These are phyloP conservation scores for Nixonia krombeini DNA, from an alignment of 1,140 invertebrate genomes.

Conservation along the genomic window DNA sequence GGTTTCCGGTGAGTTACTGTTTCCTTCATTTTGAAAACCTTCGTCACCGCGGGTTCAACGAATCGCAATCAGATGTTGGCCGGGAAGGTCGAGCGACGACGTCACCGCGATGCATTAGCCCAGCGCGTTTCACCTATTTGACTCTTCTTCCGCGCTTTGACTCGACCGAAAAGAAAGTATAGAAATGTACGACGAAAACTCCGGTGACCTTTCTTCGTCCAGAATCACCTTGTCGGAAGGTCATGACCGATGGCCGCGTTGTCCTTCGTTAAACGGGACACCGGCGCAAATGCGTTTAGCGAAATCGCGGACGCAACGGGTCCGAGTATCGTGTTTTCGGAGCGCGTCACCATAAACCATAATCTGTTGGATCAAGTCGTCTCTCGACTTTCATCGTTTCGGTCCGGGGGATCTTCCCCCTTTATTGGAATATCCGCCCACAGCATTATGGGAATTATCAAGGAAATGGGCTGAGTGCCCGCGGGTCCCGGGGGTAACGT, in stretches of 20 bases:
- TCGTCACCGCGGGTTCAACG: conserved; percentile 25
- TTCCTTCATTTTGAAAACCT: conserved; percentile 54
- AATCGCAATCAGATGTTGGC: no score
- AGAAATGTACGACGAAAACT: no score
- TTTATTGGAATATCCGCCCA: conserved; percentile 73
- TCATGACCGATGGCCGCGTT: no score
- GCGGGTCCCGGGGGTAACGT: conserved; percentile 54
- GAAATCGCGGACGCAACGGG: conserved; percentile 37
- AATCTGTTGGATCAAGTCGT: conserved; percentile 62
- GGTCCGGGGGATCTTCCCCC: conserved; percentile 61
- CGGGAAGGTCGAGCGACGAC: not conserved
- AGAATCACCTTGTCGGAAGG: no score
- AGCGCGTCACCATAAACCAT: conserved; percentile 53
- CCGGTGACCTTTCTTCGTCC: no score
- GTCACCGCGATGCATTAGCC: no score
- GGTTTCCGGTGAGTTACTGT: conserved; percentile 70
- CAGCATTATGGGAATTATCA: conserved; percentile 71
- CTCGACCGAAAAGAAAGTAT: no score
- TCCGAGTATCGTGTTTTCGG: conserved; percentile 46
- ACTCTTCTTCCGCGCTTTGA: no score
- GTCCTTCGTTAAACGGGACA: no score
- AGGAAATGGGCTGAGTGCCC: conserved; percentile 68
- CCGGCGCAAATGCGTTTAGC: no score
- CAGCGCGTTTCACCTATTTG: no score
- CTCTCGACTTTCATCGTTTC: conserved; percentile 55